Base-by-base conservation (phyloP, 53 echinoderm and acorn worm genomes). In the Henricia sp. region DNA sequence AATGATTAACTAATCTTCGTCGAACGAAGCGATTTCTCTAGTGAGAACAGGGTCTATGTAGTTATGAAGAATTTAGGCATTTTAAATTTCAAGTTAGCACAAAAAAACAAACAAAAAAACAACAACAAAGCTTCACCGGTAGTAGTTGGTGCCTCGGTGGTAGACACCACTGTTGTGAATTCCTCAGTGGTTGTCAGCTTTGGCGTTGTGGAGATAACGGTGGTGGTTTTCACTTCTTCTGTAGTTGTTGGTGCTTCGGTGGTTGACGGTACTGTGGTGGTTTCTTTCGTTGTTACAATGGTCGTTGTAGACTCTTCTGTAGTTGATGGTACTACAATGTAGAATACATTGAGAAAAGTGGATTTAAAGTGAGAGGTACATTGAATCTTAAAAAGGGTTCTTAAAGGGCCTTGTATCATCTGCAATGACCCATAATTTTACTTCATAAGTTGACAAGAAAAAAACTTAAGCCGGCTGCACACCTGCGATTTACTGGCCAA, bases 211-310 rank as follows among this genome's bases (percentile, higher is more conserved):
- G 14, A 21, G 29, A 42, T 56, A 55, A 74, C 29, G 25, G 38
- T 38, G 6, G 75, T 57, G 36, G 24, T 37, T 17, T 38, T 56
- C 21, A 74, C 46, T 16, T 74, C 40, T 34, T 71, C 71, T 3
- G 71, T 71, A 32, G 71, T 71, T 29, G 50, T n/a, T 3, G 71
- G 50, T 16, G 51, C 50, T 16, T 4, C 71, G 17, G 71, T 71
- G 1, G 71, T 30, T 30, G 71, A 50, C 17, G 71, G 51, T 14
- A 33, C 32, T 13, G 51, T 71, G 19, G 71, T 72, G 4, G 20
- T 35, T 28, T 10, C 0, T 34, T 20, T 36, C 26, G 68, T 68
- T 10, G 37, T 34, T 9, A 34, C 43, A 34, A 66, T 36, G 2
- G 66, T 66, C 6, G 66, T 66, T 26, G 62, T 6, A 17, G 66